Conservation (phyloP, 2,888 invertebrate species). For the Homarus gammarus region DNA sequence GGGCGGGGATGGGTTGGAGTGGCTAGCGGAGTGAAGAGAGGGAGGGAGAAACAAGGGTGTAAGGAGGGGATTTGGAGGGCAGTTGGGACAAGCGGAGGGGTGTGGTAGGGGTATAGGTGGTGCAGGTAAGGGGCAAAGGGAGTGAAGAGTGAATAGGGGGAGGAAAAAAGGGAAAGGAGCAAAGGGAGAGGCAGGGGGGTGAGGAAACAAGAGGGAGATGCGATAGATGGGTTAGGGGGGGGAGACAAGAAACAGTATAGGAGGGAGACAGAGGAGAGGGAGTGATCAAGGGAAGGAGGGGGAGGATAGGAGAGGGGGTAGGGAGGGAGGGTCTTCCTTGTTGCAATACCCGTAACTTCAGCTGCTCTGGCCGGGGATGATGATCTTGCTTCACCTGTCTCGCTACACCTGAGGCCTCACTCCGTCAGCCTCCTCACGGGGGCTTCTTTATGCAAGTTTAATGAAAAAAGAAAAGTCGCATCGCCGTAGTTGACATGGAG, state of each 20-base stretch:
- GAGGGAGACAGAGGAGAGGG: not conserved
- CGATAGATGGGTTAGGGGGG: not conserved
- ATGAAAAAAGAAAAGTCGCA: conserved; percentile 28
- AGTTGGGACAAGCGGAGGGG: too few relatives aligned
- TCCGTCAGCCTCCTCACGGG: not conserved
- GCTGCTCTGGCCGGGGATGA: conserved; percentile 14
- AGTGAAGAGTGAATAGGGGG: too few relatives aligned
- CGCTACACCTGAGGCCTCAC: not conserved
- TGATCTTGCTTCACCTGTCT: not conserved
- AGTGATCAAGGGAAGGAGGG: not conserved
- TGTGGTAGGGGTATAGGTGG: too few relatives aligned
- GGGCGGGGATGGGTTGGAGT: too few relatives aligned
- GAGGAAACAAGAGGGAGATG: not conserved
- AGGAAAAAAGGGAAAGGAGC: too few relatives aligned
- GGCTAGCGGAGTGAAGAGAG: not conserved
- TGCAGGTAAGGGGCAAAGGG: too few relatives aligned
- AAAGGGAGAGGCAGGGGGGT: conserved; percentile 2
- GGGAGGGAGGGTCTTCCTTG: not conserved
- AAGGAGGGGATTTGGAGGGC: too few relatives aligned
- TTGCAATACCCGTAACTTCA: conserved; percentile 14
- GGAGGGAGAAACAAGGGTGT: not conserved
- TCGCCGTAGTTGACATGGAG: not conserved
- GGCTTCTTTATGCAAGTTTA: conserved; percentile 52
- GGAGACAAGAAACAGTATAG: not conserved
- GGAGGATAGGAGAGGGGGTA: not conserved